Conservation (phyloP, 53 echinoderm and acorn worm species). For the Mesocentrotus franciscanus region DNA sequence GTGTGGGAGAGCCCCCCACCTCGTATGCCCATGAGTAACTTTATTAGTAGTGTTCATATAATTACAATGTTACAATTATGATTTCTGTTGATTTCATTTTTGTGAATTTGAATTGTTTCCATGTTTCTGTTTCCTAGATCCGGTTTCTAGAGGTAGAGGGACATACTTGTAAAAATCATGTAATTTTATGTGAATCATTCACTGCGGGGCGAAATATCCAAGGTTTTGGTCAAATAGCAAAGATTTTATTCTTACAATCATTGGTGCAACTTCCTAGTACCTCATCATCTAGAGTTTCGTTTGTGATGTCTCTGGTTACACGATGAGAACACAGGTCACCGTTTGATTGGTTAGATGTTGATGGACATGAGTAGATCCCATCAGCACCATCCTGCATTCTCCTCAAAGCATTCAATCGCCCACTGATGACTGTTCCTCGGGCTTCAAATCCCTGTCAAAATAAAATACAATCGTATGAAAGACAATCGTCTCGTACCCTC, state of each 20-base stretch:
- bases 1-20: too few species aligned
- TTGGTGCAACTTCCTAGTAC: neutral
- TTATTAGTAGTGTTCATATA: too few species aligned
- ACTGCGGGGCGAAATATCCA: neutral
- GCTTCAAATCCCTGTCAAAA: constrained; percentile 50
- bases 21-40: too few species aligned
- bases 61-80: too few species aligned
- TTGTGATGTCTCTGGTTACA: neutral
- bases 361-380: neutral
- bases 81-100: too few species aligned
- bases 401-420: neutral
- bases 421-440: constrained; percentile 46
- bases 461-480: neutral
- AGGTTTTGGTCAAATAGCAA: neutral
- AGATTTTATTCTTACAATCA: neutral
- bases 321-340: neutral
- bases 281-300: neutral
- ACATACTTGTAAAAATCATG: too few species aligned
- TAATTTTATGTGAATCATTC: too few species aligned
- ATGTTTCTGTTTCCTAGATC: too few species aligned
- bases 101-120: too few species aligned
- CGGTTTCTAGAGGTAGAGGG: too few species aligned
- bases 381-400: neutral
- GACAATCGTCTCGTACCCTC: neutral
- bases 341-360: neutral